phyloP scores from a whole-genome alignment of 1,140 invertebrate genomes.

The Trachelipus rathkii region DNA sequence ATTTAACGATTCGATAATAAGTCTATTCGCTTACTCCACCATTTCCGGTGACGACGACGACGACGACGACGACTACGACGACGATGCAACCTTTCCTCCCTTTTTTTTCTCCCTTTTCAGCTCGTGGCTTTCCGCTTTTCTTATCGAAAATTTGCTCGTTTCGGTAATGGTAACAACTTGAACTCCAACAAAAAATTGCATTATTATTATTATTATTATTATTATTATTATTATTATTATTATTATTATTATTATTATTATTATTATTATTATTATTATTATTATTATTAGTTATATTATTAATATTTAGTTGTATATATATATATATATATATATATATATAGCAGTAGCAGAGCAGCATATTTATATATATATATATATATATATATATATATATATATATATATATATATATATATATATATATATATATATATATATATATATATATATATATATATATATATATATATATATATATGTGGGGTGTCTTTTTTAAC shows the following conservation, averaged over 20 bases:
- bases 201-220: too few species aligned
- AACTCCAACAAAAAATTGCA: too few species aligned
- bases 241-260: too few species aligned
- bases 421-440: conserved; percentile 3
- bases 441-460: background rate
- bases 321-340: background rate
- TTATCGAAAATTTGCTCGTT: background rate
- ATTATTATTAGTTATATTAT: too few species aligned
- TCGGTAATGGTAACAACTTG: too few species aligned
- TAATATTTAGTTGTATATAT: background rate
- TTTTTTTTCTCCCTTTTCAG: background rate
- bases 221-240: too few species aligned
- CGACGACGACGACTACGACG: background rate
- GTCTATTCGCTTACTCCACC: too few species aligned
- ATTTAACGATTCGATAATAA: background rate
- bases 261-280: too few species aligned
- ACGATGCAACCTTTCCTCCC: background rate
- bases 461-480: conserved; percentile 3
- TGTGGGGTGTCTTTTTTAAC: too few species aligned
- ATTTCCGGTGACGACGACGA: background rate
- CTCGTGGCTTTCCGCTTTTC: background rate
- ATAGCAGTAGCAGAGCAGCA: too few species aligned
- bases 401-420: conserved; percentile 1
- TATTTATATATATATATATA: background rate
- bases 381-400: background rate